Evolutionary conservation across 2,797 vertebrate genomes (phyloP).

Genomic region (Enteromius trimaculatus): DNA sequence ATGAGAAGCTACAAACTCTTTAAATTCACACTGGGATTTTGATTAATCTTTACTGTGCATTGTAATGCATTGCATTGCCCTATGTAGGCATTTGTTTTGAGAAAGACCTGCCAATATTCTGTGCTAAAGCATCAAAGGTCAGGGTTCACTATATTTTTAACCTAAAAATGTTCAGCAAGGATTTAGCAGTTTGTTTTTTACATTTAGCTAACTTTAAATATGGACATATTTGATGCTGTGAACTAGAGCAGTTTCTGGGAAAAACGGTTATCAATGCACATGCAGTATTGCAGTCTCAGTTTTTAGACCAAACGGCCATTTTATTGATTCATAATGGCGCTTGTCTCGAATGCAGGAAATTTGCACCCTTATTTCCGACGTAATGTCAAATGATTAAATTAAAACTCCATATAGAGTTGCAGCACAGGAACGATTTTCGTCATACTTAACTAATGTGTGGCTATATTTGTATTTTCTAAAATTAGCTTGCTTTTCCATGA

Average conservation of each 20-base stretch:
- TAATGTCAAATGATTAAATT: slow-evolving; percentile 40
- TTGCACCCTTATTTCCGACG: slow-evolving; percentile 28
- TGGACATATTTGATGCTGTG: neutral
- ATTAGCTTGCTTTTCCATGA: slow-evolving; percentile 9
- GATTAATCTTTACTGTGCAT: slow-evolving; percentile 9
- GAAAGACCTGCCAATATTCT: neutral
- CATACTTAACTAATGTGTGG: neutral
- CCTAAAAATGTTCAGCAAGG: neutral
- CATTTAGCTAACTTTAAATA: neutral
- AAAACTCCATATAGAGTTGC: slow-evolving; percentile 40
- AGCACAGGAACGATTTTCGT: slow-evolving; percentile 19
- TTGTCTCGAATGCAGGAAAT: neutral
- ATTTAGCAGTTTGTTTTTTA: slow-evolving; percentile 7
- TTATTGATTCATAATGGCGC: slow-evolving; percentile 40
- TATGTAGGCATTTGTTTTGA: neutral
- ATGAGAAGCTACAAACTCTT: slow-evolving; percentile 30
- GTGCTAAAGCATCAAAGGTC: slow-evolving; percentile 1
- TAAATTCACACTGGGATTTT: slow-evolving; percentile 31
- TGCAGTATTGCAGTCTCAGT: neutral
- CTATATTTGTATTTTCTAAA: slow-evolving; percentile 31
- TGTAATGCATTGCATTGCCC: neutral
- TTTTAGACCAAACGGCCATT: neutral
- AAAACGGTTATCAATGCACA: neutral
- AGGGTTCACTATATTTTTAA: neutral
- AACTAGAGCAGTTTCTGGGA: neutral